Evolutionary conservation across 2,888 invertebrate genomes (phyloP).

Genomic region (Thecophora atra): DNA sequence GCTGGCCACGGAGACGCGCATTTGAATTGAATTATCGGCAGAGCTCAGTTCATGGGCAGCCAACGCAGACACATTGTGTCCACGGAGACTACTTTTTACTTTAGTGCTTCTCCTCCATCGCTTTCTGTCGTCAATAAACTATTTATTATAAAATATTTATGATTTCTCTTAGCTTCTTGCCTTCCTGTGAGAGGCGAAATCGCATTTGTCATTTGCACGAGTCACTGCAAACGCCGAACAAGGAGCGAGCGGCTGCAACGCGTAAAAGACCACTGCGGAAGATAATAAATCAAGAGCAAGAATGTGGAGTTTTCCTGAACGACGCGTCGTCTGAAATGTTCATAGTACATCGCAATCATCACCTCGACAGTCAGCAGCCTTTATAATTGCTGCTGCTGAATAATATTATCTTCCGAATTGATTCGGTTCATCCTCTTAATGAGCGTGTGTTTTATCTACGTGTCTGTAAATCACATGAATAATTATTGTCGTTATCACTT

Average conservation of each 20-base stretch:
- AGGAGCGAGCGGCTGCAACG: not conserved
- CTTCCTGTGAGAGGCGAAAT: constrained; percentile 13
- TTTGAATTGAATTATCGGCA: not conserved
- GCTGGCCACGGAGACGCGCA: not conserved
- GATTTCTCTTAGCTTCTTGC: not conserved
- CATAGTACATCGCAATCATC: constrained; percentile 13
- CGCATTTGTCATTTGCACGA: constrained; percentile 35
- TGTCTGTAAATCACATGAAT: constrained; percentile 20
- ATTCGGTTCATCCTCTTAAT: constrained; percentile 8
- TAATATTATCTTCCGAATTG: not conserved
- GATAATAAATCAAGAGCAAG: not conserved
- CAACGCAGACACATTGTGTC: not conserved
- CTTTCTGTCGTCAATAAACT: not conserved
- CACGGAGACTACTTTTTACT: not conserved
- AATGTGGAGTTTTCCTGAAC: not conserved
- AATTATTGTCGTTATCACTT: constrained; percentile 28
- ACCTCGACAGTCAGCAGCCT: constrained; percentile 8
- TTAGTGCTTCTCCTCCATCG: not conserved
- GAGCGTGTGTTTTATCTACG: not conserved
- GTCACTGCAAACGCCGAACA: constrained; percentile 24
- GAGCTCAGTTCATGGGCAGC: constrained; percentile 8
- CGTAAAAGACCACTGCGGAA: not conserved
- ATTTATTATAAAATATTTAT: no score
- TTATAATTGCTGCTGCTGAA: constrained; percentile 25
- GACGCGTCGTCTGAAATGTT: constrained; percentile 15